Evolutionary conservation across 2,113 vertebrate genomes (phyloP).

Genomic region (Sinocyclocheilus anshuiensis): DNA sequence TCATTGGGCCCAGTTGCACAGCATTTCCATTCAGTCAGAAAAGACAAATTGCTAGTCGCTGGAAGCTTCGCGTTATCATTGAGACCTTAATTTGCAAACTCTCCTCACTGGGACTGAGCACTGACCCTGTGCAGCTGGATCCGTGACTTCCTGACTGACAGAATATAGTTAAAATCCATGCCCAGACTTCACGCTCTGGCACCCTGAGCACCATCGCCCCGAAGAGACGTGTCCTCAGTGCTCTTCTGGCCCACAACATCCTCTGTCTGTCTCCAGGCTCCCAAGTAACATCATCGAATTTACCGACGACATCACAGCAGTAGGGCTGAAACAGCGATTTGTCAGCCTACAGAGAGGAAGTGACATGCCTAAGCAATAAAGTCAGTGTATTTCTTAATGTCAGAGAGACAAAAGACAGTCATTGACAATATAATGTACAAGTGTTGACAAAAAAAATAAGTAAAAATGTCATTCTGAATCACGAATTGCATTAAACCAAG

Average conservation of each 20-base stretch:
- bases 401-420: neutral
- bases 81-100: constrained; percentile 17
- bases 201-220: constrained; percentile 16
- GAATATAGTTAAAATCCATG: constrained; percentile 13
- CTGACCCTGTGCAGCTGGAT: constrained; percentile 8
- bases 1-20: neutral
- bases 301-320: neutral
- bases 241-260: neutral
- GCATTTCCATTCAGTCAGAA: neutral
- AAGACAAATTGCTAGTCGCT: neutral
- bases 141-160: neutral
- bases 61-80: neutral
- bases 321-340: neutral
- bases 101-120: neutral
- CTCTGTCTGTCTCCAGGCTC: constrained; percentile 4
- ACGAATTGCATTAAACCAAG: no score
- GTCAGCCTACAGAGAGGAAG: neutral
- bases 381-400: neutral
- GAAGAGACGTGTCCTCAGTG: neutral
- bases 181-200: constrained; percentile 20
- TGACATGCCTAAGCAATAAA: constrained; percentile 10
- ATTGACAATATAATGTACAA: neutral
- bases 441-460: neutral
- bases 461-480: neutral
- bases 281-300: neutral